These are phyloP conservation scores for Callorhinus ursinus DNA, from an alignment of 2,113 vertebrate species.

Conservation along the genomic window DNA sequence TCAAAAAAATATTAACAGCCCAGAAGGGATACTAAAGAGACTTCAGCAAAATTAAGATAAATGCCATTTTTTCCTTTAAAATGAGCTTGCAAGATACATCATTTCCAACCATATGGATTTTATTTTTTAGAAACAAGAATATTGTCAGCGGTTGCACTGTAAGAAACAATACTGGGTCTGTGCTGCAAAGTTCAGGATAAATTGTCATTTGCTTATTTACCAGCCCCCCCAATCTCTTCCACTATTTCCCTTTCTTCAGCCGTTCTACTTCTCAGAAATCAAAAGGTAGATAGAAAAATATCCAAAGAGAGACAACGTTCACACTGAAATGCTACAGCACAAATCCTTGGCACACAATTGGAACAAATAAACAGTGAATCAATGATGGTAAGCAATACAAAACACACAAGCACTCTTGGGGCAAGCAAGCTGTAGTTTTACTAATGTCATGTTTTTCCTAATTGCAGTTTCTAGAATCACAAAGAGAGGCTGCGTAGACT, in stretches of 20 bases:
- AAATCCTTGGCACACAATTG: not conserved
- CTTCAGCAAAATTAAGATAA: conserved; percentile 12
- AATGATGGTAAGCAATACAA: not conserved
- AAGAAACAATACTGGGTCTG: not conserved
- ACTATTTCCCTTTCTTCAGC: not conserved
- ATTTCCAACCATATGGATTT: not conserved
- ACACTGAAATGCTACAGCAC: not conserved
- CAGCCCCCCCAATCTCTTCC: too few relatives aligned
- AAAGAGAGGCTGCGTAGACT: not conserved
- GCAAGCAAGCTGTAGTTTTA: not conserved
- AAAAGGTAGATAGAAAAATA: not conserved
- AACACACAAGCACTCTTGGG: accelerated
- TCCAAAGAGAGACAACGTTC: not conserved
- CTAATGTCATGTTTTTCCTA: not conserved
- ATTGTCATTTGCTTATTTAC: not conserved
- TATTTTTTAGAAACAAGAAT: not conserved
- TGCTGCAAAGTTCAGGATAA: not conserved
- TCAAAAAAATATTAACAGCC: not conserved
- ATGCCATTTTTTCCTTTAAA: conserved; percentile 27
- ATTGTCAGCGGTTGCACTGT: not conserved
- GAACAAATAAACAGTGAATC: not conserved
- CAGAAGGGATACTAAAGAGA: not conserved
- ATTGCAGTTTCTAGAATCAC: not conserved
- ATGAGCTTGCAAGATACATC: not conserved
- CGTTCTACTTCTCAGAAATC: not conserved